phyloP scores from a whole-genome alignment of 2,113 vertebrate species.

The Pterocles orientalis region DNA sequence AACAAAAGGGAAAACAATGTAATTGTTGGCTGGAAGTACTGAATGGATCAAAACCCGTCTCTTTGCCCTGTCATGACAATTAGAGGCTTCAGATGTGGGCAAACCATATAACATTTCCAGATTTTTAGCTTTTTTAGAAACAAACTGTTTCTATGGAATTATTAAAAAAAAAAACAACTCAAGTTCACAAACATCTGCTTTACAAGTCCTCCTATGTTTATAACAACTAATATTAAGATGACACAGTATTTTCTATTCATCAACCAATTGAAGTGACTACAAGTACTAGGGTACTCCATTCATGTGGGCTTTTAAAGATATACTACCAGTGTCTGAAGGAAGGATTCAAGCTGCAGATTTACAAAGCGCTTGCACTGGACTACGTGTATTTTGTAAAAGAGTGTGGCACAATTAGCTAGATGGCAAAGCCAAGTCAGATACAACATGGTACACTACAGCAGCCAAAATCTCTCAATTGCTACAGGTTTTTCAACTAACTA shows the following conservation, averaged over 20 bases:
- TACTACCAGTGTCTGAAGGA: background rate
- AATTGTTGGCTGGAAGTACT: background rate
- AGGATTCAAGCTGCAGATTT: background rate
- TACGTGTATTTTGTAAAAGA: background rate
- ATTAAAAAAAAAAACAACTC: background rate
- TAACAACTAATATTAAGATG: background rate
- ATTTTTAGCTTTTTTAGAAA: background rate
- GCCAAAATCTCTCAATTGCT: background rate
- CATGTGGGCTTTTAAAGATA: background rate
- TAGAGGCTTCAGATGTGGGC: background rate
- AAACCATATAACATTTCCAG: background rate
- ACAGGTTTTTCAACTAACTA: background rate
- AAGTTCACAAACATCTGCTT: background rate
- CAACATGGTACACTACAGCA: fast-evolving
- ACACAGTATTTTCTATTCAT: background rate
- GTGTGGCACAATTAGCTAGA: background rate
- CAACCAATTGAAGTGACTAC: background rate
- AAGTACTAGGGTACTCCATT: background rate
- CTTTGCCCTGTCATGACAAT: background rate
- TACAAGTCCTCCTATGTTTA: background rate
- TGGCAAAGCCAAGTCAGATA: background rate
- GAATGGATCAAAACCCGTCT: background rate
- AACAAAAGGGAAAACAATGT: background rate
- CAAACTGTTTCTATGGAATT: background rate
- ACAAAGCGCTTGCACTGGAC: background rate